These are phyloP conservation scores for Mus musculus DNA, from an alignment of 2,113 vertebrate genomes.

Conservation along the genomic window GRCm39 chr7:11346001-11346500, in stretches of 20 bases:
- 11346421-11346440: too few species aligned
- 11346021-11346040: not conserved
- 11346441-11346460: too few species aligned
- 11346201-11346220: too few species aligned
- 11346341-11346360: too few species aligned
- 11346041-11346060: not conserved
- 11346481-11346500: too few species aligned
- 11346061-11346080: not conserved
- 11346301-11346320: too few species aligned
- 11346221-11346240: not conserved
- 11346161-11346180: rapidly evolving
- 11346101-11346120: not conserved
- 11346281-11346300: too few species aligned
- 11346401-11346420: too few species aligned
- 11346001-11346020: not conserved
- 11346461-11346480: too few species aligned
- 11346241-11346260: slow-evolving; percentile 37
- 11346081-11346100: not conserved
- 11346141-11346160: not conserved
- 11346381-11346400: too few species aligned
- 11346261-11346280: slow-evolving; percentile 27
- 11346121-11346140: not conserved
- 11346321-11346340: too few species aligned
- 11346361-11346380: too few species aligned
- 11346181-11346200: not conserved